Evolutionary conservation across 2,888 invertebrate species (phyloP).

Genomic region (Loripinus fragilis): DNA sequence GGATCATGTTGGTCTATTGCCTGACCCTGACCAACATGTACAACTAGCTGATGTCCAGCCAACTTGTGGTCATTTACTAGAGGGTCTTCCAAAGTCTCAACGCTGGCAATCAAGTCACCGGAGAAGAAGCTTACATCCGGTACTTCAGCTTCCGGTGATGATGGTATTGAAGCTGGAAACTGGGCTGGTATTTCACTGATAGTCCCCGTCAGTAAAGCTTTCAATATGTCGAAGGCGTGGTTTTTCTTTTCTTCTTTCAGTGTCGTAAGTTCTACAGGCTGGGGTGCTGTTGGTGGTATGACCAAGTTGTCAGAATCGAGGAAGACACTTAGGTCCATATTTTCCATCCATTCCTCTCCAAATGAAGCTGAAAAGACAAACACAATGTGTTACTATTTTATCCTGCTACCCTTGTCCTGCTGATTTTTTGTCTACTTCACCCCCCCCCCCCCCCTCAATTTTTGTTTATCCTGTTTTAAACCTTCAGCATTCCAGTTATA

Average conservation of each 20-base stretch:
- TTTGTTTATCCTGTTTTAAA: no score
- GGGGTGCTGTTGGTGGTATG: slow-evolving; percentile 3
- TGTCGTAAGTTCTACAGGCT: slow-evolving; percentile 23
- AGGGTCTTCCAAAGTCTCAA: background rate
- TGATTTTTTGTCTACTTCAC: no score
- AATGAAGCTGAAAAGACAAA: slow-evolving; percentile 66
- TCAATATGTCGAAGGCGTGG: slow-evolving; percentile 53
- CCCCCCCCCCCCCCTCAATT: no score
- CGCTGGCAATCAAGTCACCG: background rate
- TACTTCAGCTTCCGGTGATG: slow-evolving; percentile 44
- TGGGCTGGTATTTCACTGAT: background rate
- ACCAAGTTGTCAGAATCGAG: slow-evolving; percentile 41
- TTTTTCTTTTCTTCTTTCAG: slow-evolving; percentile 42
- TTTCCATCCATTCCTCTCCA: slow-evolving; percentile 76
- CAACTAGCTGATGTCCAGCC: background rate
- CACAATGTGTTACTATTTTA: no score
- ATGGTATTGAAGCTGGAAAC: background rate
- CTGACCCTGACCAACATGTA: background rate
- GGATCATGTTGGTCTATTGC: background rate
- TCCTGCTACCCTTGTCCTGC: no score
- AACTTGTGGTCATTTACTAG: background rate
- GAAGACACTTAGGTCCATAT: slow-evolving; percentile 62
- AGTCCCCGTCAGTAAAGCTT: slow-evolving; percentile 40
- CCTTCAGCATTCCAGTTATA: no score
- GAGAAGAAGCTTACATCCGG: slow-evolving; percentile 39